Evolutionary conservation across 1,140 invertebrate genomes (phyloP), one percentile per base, ranked within the genome.

Genomic region (Ylistrum balloti): DNA sequence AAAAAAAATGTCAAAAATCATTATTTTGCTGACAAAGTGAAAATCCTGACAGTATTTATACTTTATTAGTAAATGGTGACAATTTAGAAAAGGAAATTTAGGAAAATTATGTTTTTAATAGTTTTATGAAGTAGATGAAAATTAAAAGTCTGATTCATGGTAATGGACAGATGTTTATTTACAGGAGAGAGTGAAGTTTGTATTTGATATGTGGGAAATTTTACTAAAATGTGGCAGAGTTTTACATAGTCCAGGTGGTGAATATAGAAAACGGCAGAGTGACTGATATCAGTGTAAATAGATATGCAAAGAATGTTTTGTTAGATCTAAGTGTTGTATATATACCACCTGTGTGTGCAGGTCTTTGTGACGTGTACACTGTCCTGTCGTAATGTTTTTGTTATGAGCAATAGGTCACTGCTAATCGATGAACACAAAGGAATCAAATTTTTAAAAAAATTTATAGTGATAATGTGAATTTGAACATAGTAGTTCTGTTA

Each of bases 181-280:
- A 45, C 17, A 15, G 17, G 1, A 28, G 11, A n/a, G 22, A 48
- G 11, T 48, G 20, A n/a, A 74, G 5, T 28, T 28, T 74, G 7
- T 3, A 28, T 74, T 74, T 74, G 56, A 74, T 28, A 13, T 45
- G 28, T 28, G 2, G n/a, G 56, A 28, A 28, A 28, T 74, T n/a
- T 74, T 38, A 38, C 13, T 7, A 38, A 38, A 38, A 38, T 5
- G n/a, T 28, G 5, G 9, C 7, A 74, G 28, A 74, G 22, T 74
- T 74, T 28, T 74, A 74, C n/a, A 74, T 17, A 74, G 56, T 74
- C 56, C 56, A 74, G 56, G 56, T 74, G 56, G 22, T 74, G 56
- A n/a, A 74, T 74, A n/a, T n/a, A 28, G 22, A 74, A 74, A 7
- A 74, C 9, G n/a, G 7, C 28, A 9, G 5, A 74, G 22, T 28